Evolutionary conservation across 2,888 invertebrate genomes (phyloP).

Genomic region (Noctua fimbriata): DNA sequence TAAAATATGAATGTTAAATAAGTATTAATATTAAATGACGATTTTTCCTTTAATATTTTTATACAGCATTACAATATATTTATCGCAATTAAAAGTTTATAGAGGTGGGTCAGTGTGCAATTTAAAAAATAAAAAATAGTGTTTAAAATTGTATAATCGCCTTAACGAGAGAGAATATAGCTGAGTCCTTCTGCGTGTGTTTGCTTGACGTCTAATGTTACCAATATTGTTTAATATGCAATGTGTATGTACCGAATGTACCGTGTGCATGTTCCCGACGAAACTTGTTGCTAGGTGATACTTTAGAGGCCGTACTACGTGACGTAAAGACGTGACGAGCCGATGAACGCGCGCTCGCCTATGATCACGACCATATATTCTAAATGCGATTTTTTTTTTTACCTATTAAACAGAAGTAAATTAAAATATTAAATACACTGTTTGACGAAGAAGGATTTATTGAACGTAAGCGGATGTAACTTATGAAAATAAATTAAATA

Average conservation of each 20-base stretch:
- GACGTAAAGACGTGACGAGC: conserved; percentile 36
- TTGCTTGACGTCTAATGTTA: conserved; percentile 82
- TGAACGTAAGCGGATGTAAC: conserved; percentile 46
- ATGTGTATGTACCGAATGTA: conserved; percentile 72
- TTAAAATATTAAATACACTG: conserved; percentile 57
- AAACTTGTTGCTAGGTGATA: conserved; percentile 74
- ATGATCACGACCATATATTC: conserved; percentile 29
- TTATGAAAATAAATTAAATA: conserved; percentile 56
- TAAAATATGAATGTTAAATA: conserved; percentile 87
- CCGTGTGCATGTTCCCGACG: conserved; percentile 72
- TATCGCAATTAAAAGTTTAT: conserved; percentile 90
- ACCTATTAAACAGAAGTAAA: conserved; percentile 49
- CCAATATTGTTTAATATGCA: conserved; percentile 75
- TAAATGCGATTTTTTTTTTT: conserved; percentile 41
- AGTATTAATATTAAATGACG: conserved; percentile 86
- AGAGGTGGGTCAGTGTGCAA: conserved; percentile 90
- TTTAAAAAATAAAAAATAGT: conserved; percentile 84
- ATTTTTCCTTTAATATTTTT: conserved; percentile 90
- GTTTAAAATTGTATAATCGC: conserved; percentile 88
- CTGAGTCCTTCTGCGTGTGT: conserved; percentile 86
- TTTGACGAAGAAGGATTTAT: conserved; percentile 39
- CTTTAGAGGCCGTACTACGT: conserved; percentile 52
- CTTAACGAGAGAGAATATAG: conserved; percentile 90
- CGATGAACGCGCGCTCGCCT: conserved; percentile 20
- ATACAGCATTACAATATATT: conserved; percentile 90